Evolutionary conservation across 2,113 vertebrate genomes (phyloP).

Genomic region (Eudyptes chrysolophus): DNA sequence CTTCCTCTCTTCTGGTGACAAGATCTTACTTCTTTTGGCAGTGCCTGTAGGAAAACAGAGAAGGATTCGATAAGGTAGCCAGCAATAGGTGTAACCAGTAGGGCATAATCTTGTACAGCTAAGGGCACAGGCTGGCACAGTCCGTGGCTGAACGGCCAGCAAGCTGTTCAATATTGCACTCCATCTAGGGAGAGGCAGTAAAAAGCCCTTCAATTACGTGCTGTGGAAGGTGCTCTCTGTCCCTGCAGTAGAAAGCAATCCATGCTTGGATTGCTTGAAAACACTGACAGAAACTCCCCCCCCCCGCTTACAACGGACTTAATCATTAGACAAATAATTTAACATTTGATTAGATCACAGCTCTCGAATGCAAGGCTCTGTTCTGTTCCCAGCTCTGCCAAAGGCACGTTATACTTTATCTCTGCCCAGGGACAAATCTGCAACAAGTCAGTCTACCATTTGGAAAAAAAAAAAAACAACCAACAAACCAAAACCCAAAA

Average conservation of each 20-base stretch:
- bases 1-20: constrained; percentile 92
- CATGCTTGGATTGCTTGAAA: not conserved
- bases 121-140: not conserved
- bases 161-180: not conserved
- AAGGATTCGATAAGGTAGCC: fast-evolving
- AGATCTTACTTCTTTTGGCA: constrained; percentile 90
- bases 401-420: not conserved
- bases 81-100: not conserved
- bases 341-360: not conserved
- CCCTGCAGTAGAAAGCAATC: not conserved
- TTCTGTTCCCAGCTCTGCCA: not conserved
- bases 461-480: not conserved
- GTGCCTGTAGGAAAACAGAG: constrained; percentile 76
- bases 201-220: not conserved
- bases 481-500: not conserved
- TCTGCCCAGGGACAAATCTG: not conserved
- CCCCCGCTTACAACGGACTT: not conserved
- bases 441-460: not conserved
- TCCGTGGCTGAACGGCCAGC: not conserved
- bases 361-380: not conserved
- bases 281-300: not conserved
- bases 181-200: not conserved
- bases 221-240: not conserved
- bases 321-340: not conserved
- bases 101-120: not conserved